Conservation (phyloP, 1,140 invertebrate species). For the Solenopsis invicta region DNA sequence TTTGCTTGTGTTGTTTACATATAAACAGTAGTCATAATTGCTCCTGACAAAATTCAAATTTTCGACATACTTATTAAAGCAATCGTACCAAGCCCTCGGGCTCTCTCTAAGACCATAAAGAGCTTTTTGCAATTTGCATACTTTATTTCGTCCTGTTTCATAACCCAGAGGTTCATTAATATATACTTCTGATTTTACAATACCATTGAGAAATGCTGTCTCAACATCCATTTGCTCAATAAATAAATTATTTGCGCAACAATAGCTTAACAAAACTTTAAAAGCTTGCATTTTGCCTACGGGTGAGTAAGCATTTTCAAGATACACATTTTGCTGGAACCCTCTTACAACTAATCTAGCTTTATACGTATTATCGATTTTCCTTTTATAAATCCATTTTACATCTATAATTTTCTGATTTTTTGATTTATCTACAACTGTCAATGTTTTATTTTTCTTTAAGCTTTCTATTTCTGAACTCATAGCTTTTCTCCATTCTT, state of each 20-base stretch:
- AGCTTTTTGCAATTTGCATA: constrained; percentile 10
- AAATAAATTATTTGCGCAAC: background rate
- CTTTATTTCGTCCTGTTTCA: background rate
- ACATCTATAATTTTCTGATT: constrained; percentile 12
- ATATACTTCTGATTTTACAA: constrained; percentile 16
- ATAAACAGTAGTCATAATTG: constrained; percentile 51
- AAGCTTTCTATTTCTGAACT: background rate
- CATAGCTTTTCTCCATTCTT: background rate
- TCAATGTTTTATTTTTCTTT: constrained; percentile 22
- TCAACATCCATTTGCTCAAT: constrained; percentile 6
- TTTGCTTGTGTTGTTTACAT: background rate
- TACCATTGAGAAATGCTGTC: constrained; percentile 9
- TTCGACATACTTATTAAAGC: constrained; percentile 47
- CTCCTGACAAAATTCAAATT: constrained; percentile 20
- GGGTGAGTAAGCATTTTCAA: constrained; percentile 30
- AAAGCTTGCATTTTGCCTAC: constrained; percentile 23
- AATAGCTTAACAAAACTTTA: background rate
- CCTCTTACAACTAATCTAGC: background rate
- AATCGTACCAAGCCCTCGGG: constrained; percentile 70
- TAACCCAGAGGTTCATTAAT: constrained; percentile 20
- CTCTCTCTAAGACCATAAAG: constrained; percentile 44
- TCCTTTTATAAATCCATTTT: constrained; percentile 37
- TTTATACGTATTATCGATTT: background rate
- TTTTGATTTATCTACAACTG: constrained; percentile 9
- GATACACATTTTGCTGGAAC: background rate